These are phyloP conservation scores for Mactromeris polynyma DNA, from an alignment of 2,888 invertebrate species.

Conservation along the genomic window DNA sequence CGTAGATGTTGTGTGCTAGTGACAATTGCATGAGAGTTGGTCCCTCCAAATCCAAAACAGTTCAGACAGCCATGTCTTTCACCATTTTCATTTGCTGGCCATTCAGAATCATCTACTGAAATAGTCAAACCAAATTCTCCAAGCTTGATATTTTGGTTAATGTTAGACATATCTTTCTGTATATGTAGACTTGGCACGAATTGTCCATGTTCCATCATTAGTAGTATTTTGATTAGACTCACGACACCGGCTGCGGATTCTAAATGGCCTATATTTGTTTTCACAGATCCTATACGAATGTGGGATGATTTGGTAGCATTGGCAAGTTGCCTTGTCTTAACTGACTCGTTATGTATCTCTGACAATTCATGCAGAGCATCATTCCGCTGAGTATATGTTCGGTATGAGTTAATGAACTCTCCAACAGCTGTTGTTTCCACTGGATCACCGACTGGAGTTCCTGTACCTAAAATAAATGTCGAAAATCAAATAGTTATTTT, in stretches of 20 bases:
- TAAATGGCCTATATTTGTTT: slow-evolving; percentile 81
- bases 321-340: neutral
- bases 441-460: slow-evolving; percentile 68
- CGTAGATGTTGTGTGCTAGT: slow-evolving; percentile 24
- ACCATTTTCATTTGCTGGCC: slow-evolving; percentile 57
- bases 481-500: too few species aligned
- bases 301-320: neutral
- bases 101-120: slow-evolving; percentile 50
- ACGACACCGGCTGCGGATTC: slow-evolving; percentile 81
- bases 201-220: slow-evolving; percentile 78
- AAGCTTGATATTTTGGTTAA: slow-evolving; percentile 75
- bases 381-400: neutral
- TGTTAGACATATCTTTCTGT: slow-evolving; percentile 52
- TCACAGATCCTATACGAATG: slow-evolving; percentile 77
- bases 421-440: slow-evolving; percentile 61
- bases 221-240: slow-evolving; percentile 78
- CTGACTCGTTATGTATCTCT: neutral
- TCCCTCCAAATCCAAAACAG: slow-evolving; percentile 82
- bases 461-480: slow-evolving; percentile 59
- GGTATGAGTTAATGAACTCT: slow-evolving; percentile 22
- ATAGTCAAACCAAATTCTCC: slow-evolving; percentile 69
- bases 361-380: neutral
- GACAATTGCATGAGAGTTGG: slow-evolving; percentile 79
- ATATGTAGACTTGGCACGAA: slow-evolving; percentile 76
- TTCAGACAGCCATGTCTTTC: slow-evolving; percentile 74